phyloP scores from a whole-genome alignment of 2,797 vertebrate genomes.

The Hydrolagus colliei region DNA sequence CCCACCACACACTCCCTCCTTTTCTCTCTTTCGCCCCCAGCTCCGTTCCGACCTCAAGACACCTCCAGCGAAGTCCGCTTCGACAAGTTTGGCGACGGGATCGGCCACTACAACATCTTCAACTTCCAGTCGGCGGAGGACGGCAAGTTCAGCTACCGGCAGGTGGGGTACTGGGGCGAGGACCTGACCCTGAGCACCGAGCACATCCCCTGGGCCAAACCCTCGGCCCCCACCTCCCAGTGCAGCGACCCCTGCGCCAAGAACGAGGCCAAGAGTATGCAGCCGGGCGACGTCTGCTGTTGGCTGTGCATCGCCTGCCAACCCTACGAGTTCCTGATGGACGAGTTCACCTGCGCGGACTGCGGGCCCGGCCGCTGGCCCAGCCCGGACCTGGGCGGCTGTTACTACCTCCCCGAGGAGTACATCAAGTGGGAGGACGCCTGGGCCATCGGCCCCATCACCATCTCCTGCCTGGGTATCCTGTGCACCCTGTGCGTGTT shows the following conservation, averaged over 20 bases:
- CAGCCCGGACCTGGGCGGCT: conserved; percentile 78
- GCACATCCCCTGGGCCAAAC: conserved; percentile 72
- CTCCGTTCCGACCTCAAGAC: conserved; percentile 81
- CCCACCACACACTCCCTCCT: too few relatives aligned
- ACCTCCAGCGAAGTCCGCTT: conserved; percentile 77
- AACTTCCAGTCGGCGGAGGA: conserved; percentile 69
- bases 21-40: conserved; percentile 48
- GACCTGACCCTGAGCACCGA: conserved; percentile 75
- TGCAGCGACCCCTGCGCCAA: conserved; percentile 93
- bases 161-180: conserved; percentile 94
- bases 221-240: conserved; percentile 76
- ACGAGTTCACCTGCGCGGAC: conserved; percentile 89
- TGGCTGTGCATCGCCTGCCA: conserved; percentile 97
- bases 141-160: conserved; percentile 74
- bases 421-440: conserved; percentile 92
- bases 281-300: conserved; percentile 95
- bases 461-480: conserved; percentile 87
- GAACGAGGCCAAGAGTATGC: conserved; percentile 94
- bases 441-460: conserved; percentile 90
- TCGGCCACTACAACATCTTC: conserved; percentile 97
- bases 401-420: conserved; percentile 87
- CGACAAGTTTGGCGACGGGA: conserved; percentile 79
- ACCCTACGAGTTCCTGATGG: conserved; percentile 80
- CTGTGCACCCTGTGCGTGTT: conserved; percentile 83
- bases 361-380: conserved; percentile 90